phyloP scores from a whole-genome alignment of 2,797 vertebrate species.

The Phoeniculus purpureus region DNA sequence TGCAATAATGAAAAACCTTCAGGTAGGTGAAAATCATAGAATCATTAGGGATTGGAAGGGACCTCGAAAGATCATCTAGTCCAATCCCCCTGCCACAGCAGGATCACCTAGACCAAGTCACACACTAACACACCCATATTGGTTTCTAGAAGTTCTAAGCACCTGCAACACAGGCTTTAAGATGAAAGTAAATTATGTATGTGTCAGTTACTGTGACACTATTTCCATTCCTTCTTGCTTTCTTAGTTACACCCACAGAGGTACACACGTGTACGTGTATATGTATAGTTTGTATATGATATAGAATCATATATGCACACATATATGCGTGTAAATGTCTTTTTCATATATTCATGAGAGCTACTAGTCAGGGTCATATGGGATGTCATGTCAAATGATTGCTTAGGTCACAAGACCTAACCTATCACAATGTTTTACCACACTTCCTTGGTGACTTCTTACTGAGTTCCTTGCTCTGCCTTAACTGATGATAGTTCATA shows the following conservation, averaged over 20 bases:
- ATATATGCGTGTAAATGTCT: rapidly evolving
- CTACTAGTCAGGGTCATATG: neutral
- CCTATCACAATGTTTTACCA: neutral
- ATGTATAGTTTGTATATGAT: neutral
- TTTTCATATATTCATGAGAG: neutral
- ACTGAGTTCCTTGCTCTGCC: neutral
- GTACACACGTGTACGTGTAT: neutral
- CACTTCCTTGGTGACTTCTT: neutral
- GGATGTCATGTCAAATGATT: neutral
- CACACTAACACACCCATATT: no score
- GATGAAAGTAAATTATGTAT: no score
- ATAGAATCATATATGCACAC: neutral
- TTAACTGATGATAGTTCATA: neutral
- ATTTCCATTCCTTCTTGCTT: neutral
- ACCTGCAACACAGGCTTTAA: no score
- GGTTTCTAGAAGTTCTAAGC: no score
- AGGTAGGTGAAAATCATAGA: slow-evolving; percentile 82
- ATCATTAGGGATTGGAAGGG: no score
- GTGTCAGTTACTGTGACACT: neutral
- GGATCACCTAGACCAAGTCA: no score
- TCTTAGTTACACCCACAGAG: neutral
- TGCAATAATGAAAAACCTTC: slow-evolving; percentile 92
- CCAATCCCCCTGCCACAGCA: no score
- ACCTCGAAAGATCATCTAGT: no score
- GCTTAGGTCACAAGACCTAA: no score